Base-by-base conservation (phyloP, 2,888 invertebrate species). In the Lochmaea crataegi region DNA sequence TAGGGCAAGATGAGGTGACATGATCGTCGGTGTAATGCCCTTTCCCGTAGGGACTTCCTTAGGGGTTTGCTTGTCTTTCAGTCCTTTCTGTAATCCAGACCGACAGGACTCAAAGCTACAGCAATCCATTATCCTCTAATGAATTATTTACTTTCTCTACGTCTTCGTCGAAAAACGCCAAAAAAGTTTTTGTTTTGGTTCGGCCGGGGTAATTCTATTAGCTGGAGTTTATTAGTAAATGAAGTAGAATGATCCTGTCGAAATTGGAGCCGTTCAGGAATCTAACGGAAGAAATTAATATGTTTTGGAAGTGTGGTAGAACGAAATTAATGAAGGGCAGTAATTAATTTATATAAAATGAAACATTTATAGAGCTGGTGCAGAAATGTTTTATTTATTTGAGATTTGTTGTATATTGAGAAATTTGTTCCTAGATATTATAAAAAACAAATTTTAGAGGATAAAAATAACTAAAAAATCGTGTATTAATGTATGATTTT, bases 61-160 rank as follows among this genome's bases (percentile, higher is more conserved):
- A 60, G 76, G 79, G 81, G 80, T 82, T 82, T 80, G 77, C 79
- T 79, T 81, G 79, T 82, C 78, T 80, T 78, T 79, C 77, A 77
- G 78, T 80, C 79, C 79, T 79, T 77, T 76, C 72, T 75, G 64
- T 80, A 81, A 82, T 82, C 80, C 80, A 70, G 74, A 77, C 79
- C 80, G 82, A 80, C 81, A 81, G 70, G 70, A 70, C 70, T 70
- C 63, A 64, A 65, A 70, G 79, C 78, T 76, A 76, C 76, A 76
- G 75, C 78, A 67, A 82, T 81, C 81, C 78, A 81, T 80, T 81
- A 81, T 79, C 77, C 76, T 76, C 76, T 80, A 81, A 81, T 81
- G 80, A 81, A 81, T 78, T 78, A 77, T 76, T 70, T 64, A 70
- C 70, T 65, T 70, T 70, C 65, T 57, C 53, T 45, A 32, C 69